A percentile compares a stretch with the other conserved stretches of the same genome.
Evolutionary conservation across 2,888 invertebrate species (phyloP).

Genomic region (Cantharis flavilabris): DNA sequence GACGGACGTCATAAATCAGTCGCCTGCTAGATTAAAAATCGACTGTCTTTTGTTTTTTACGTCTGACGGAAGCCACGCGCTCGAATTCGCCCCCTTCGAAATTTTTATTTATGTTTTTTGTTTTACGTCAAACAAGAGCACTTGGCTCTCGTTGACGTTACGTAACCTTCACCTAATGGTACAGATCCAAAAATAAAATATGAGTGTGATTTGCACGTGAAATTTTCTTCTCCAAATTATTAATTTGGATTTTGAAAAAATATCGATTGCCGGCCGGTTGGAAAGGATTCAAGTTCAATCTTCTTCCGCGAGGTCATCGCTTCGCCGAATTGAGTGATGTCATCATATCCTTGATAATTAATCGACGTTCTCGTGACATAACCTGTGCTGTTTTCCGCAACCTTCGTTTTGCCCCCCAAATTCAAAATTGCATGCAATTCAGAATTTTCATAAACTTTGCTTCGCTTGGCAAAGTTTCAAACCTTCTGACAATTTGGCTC

Average conservation of each 20-base stretch:
- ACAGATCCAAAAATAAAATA: not conserved
- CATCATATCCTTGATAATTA: not conserved
- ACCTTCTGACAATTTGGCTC: not conserved
- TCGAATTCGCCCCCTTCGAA: not conserved
- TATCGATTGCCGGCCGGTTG: not conserved
- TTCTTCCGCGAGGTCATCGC: not conserved
- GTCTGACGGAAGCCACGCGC: not conserved
- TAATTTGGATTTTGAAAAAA: not conserved
- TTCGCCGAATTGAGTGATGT: not conserved
- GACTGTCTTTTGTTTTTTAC: not conserved
- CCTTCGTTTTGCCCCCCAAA: not conserved
- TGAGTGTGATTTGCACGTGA: not conserved
- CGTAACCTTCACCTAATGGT: conserved; percentile 34
- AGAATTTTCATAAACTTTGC: not conserved
- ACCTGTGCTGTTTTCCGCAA: not conserved
- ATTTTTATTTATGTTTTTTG: not conserved
- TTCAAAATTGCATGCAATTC: not conserved
- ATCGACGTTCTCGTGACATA: not conserved
- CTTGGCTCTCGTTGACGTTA: not conserved
- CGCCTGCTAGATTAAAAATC: not conserved
- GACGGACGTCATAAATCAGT: not conserved
- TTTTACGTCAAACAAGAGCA: not conserved
- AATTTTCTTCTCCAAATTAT: not conserved
- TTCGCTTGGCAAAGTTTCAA: not conserved
- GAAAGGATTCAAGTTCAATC: not conserved